Percentiles rank a stretch among this genome's conserved stretches.
These are phyloP conservation scores for Crossocerus cetratus DNA, from an alignment of 2,888 invertebrate genomes.

Conservation along the genomic window DNA sequence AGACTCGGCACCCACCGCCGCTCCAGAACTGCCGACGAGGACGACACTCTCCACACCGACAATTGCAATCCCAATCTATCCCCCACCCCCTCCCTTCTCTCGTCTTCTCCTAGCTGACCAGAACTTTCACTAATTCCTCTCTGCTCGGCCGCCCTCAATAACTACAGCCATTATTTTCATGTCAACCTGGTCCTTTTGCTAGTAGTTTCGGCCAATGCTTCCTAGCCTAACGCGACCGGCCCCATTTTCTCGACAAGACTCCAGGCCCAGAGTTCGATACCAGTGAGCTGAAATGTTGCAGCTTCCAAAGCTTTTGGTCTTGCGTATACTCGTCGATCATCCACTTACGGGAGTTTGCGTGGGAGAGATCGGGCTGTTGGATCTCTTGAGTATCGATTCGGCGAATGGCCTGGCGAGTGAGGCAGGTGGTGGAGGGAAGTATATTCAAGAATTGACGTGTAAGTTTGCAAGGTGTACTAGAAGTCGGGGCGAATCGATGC, in stretches of 20 bases:
- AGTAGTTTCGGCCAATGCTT: not conserved
- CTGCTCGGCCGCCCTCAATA: not conserved
- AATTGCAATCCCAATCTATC: slow-evolving; percentile 69
- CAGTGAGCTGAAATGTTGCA: too few relatives aligned
- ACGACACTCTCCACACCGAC: slow-evolving; percentile 61
- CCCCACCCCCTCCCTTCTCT: slow-evolving; percentile 45
- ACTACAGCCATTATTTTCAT: slow-evolving; percentile 1
- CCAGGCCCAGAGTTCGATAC: too few relatives aligned
- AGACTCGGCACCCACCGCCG: too few relatives aligned
- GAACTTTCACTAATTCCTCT: not conserved
- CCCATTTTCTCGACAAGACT: not conserved
- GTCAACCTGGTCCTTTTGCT: not conserved
- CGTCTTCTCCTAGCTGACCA: not conserved
- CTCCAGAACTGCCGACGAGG: slow-evolving; percentile 55
- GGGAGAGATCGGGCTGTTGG: too few relatives aligned
- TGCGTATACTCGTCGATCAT: too few relatives aligned
- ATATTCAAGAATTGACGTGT: too few relatives aligned
- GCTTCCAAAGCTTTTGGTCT: too few relatives aligned
- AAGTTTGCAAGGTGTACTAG: too few relatives aligned
- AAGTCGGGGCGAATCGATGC: slow-evolving; percentile 17
- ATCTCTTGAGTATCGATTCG: too few relatives aligned
- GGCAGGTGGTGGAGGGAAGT: too few relatives aligned
- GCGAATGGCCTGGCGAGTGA: too few relatives aligned
- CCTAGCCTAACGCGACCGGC: not conserved
- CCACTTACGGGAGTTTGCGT: too few relatives aligned